Base-by-base conservation (phyloP, 2,113 vertebrate species). In the Syngnathus typhle region DNA sequence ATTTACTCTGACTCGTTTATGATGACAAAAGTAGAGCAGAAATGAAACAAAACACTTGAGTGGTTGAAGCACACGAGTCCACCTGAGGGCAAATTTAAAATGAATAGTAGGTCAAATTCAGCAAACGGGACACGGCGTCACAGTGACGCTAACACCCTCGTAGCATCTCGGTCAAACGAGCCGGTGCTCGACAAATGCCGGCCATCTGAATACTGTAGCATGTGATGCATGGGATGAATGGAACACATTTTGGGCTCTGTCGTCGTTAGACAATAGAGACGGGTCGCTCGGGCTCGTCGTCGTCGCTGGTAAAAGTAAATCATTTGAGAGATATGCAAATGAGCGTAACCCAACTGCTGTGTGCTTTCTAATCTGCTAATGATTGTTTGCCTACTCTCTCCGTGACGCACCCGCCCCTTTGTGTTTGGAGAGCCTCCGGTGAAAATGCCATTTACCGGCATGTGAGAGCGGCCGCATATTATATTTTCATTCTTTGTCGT, bases 391-490 rank as follows among this genome's bases (percentile, higher is more conserved):
- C 46, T 21, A 41, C 54, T 68, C 37, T 9, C 9, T 18, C 60
- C 32, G 27, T 65, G 66, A 67, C 69, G 23, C 52, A 23, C 58
- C 37, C 19, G 37, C 37, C 58, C 38, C 62, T 62, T 72, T 70
- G 36, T 43, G 56, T 81, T 74, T 63, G 41, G 72, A 60, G 43
- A 71, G 60, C 63, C 73, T 67, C 43, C 52, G 60, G 73, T 74
- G 72, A 72, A 73, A 32, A 73, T 54, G 60, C 47, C 59, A 68
- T 68, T 68, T 46, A 71, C 64, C n/a, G 36, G 49, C 69, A 72
- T 52, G 27, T 9, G n/a, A 75, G 52, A 70, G 27, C 58, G 70
- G 69, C 75, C 39, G 59, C 47, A 23, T 58, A 21, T n/a, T 64
- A 49, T 21, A 23, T 13, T 16, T 62, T 60, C 51, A 51, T 55